Evolutionary conservation across 1,140 invertebrate species (phyloP).

Genomic region (Heliconius congener): DNA sequence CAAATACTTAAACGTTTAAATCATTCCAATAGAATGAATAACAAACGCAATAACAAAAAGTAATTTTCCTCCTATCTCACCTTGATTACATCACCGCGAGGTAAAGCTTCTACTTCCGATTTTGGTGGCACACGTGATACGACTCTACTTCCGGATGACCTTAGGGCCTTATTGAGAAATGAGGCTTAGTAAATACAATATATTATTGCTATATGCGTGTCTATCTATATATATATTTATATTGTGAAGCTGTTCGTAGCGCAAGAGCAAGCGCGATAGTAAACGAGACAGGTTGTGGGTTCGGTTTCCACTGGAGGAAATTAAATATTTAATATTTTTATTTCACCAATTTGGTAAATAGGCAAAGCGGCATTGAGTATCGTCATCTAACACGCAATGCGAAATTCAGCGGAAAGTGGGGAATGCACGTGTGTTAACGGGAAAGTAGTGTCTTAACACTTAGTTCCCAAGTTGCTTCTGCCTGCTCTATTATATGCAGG

Average conservation of each 20-base stretch:
- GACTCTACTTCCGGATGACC: slow-evolving; percentile 31
- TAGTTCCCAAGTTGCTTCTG: too few species aligned
- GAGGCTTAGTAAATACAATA: neutral
- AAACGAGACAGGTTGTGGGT: too few species aligned
- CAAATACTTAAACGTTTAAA: neutral
- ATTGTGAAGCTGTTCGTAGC: neutral
- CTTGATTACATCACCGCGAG: slow-evolving; percentile 35
- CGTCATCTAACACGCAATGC: too few species aligned
- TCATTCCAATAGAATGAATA: neutral
- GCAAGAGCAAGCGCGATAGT: too few species aligned
- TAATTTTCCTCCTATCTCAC: slow-evolving; percentile 30
- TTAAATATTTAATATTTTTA: too few species aligned
- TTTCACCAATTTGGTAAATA: too few species aligned
- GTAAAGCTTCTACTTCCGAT: slow-evolving; percentile 31
- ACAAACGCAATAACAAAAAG: slow-evolving; percentile 11
- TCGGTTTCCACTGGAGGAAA: too few species aligned
- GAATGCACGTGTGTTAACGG: too few species aligned
- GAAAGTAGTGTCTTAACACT: too few species aligned
- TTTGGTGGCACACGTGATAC: slow-evolving; percentile 16
- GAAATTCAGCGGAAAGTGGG: too few species aligned
- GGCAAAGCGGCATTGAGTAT: too few species aligned
- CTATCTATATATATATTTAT: neutral
- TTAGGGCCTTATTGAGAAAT: slow-evolving; percentile 19
- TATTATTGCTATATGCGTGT: neutral
- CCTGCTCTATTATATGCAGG: too few species aligned